Conservation (phyloP, 2,113 vertebrate genomes). For the Varanus komodoensis region DNA sequence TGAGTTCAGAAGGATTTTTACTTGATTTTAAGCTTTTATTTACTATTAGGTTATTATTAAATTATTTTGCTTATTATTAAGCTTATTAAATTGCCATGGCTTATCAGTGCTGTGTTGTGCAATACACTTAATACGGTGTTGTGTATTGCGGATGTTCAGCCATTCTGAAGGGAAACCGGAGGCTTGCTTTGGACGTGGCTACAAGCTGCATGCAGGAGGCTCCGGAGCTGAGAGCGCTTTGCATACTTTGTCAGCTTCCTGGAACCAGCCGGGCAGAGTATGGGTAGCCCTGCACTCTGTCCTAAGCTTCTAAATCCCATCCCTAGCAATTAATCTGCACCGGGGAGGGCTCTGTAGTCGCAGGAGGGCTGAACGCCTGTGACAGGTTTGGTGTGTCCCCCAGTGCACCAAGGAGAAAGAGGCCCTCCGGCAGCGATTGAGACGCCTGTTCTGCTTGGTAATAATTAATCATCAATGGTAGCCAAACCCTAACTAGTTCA, state of each 20-base stretch:
- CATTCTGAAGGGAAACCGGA: neutral
- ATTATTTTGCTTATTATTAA: too few relatives aligned
- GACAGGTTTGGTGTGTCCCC: neutral
- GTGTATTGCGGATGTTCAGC: neutral
- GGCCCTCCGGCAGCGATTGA: neutral
- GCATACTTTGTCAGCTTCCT: neutral
- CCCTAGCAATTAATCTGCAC: conserved; percentile 21
- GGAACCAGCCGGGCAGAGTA: neutral
- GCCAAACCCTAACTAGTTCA: neutral
- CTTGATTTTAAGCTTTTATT: too few relatives aligned
- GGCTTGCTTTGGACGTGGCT: neutral
- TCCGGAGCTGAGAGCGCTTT: neutral
- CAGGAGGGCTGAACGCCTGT: neutral
- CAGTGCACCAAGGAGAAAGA: neutral
- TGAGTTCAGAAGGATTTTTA: too few relatives aligned
- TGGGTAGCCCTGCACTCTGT: neutral
- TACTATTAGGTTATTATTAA: too few relatives aligned
- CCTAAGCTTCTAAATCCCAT: neutral
- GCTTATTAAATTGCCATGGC: too few relatives aligned
- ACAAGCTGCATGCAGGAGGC: neutral
- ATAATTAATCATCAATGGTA: conserved; percentile 14
- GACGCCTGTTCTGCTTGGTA: neutral
- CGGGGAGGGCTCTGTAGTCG: neutral
- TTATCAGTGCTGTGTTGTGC: too few relatives aligned
- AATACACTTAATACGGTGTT: too few relatives aligned